Evolutionary conservation across 2,797 vertebrate genomes (phyloP), one percentile per base, ranked within the genome.

Genomic region (Balearica regulorum): DNA sequence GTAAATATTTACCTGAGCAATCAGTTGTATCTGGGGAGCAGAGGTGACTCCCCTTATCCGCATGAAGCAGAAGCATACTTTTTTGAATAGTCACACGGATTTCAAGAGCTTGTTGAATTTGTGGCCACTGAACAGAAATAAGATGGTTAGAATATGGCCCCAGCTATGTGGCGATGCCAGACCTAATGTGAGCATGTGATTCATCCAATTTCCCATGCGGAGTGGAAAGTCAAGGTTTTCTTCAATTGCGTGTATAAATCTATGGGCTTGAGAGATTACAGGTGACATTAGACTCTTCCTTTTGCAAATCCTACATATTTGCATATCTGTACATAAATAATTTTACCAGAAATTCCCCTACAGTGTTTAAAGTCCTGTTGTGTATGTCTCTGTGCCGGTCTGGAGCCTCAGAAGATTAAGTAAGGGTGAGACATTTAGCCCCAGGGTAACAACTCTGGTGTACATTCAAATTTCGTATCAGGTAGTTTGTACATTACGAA

Each of bases 361-460:
- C 46, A 31, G 78, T 85, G 37, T 93, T 96, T 82, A 57, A 80
- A 93, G 78, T 83, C 53, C 53, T 92, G 68, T 69, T 77, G 89
- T 68, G 18, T 64, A 2, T 19, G 55, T 84, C 28, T 90, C 75
- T 89, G 49, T 87, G 89, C 86, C 77, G 41, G 75, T 87, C 92
- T 94, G 92, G 83, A 89, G 86, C 72, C 65, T 77, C 70, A 48
- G 69, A 80, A 83, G 88, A 94, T 95, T 84, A 94, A 79, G 55
- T 49, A 55, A 85, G 86, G 88, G 86, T 96, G 94, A 95, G 96
- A 96, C 87, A 84, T 93, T 92, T 92, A 87, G 79, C 95, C 87
- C 83, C 65, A 78, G 82, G 92, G 87, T 72, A 89, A 92, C 46
- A 92, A 28, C 93, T 94, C 87, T 54, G 90, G 62, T 96, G 83